These are phyloP conservation scores for Chelon auratus DNA, from an alignment of 2,797 vertebrate genomes.

Conservation along the genomic window DNA sequence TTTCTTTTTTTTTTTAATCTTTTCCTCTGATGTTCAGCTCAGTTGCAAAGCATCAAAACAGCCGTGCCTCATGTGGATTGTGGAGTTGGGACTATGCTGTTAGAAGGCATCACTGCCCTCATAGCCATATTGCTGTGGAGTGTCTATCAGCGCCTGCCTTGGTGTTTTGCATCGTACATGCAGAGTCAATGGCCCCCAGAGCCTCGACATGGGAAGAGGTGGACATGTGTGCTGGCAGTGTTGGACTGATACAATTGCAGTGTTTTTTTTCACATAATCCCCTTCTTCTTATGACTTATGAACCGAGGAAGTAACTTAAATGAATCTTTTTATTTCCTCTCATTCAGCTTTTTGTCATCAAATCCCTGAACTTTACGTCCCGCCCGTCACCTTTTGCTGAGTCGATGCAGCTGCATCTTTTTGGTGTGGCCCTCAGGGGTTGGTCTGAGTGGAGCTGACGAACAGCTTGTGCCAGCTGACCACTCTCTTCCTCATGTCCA, in stretches of 20 bases:
- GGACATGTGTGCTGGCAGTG: conserved; percentile 77
- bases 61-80: conserved; percentile 18
- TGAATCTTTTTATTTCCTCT: conserved; percentile 22
- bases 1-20: conserved; percentile 1
- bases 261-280: conserved; percentile 64
- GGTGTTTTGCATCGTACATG: conserved; percentile 52
- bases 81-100: conserved; percentile 26
- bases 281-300: conserved; percentile 20
- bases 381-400: conserved; percentile 34
- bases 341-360: conserved; percentile 10
- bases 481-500: conserved; percentile 97
- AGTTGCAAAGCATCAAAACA: conserved; percentile 56
- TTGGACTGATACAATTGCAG: conserved; percentile 65
- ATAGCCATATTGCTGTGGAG: conserved; percentile 57
- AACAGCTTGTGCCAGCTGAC: conserved; percentile 99
- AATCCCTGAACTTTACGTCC: conserved; percentile 15
- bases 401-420: neutral
- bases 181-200: conserved; percentile 49
- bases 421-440: conserved; percentile 79
- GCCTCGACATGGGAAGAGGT: conserved; percentile 39
- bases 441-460: conserved; percentile 90
- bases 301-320: conserved; percentile 46
- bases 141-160: conserved; percentile 37
- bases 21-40: conserved; percentile 38
- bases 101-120: conserved; percentile 43